These are phyloP conservation scores for Aleiodes alternator DNA, from an alignment of 2,888 invertebrate genomes.

Conservation along the genomic window DNA sequence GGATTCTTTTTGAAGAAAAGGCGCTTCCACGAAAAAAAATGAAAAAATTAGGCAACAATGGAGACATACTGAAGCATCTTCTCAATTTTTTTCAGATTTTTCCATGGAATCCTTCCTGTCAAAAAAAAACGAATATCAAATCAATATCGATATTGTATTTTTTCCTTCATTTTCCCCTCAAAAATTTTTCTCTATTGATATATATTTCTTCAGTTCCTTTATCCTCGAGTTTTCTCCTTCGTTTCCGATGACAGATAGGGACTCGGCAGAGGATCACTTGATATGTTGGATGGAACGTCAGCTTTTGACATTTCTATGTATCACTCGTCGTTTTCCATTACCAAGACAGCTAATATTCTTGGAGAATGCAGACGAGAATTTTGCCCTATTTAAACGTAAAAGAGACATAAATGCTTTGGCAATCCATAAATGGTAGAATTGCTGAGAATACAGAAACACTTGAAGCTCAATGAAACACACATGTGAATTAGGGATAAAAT, in stretches of 20 bases:
- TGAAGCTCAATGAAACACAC: conserved; percentile 45
- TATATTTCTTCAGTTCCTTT: background rate
- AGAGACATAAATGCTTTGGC: conserved; percentile 52
- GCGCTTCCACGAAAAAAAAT: no score
- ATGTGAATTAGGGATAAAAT: conserved; percentile 13
- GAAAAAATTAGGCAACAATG: no score
- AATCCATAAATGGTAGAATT: conserved; percentile 45
- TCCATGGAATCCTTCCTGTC: no score
- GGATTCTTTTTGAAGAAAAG: no score
- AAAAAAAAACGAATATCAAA: no score
- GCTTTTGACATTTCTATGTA: conserved; percentile 70
- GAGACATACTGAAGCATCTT: no score
- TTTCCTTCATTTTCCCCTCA: no score
- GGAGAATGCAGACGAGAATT: conserved; percentile 58
- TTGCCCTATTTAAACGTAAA: conserved; percentile 9
- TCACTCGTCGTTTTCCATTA: conserved; percentile 72
- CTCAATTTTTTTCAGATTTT: no score
- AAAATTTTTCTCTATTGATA: no score
- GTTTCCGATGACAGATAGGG: background rate
- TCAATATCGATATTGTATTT: no score
- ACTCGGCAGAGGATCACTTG: background rate
- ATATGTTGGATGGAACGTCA: conserved; percentile 59
- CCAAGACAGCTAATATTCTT: conserved; percentile 67
- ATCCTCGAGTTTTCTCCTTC: background rate
- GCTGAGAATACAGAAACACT: conserved; percentile 41